These are phyloP conservation scores for Octonoba sinensis DNA, from an alignment of 2,888 invertebrate species.

Conservation along the genomic window DNA sequence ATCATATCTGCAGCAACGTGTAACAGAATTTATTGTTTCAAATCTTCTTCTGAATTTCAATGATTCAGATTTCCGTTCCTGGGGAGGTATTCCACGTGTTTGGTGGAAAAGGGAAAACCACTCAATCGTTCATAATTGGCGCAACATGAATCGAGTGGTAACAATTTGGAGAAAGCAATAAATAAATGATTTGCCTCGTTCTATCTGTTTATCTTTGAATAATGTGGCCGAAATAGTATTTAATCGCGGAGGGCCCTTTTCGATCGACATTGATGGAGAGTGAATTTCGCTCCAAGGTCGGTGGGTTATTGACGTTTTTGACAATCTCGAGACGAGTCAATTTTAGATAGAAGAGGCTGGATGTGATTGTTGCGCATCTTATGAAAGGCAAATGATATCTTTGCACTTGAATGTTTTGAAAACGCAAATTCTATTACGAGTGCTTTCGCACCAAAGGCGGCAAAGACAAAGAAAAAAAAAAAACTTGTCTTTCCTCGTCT, in stretches of 20 bases:
- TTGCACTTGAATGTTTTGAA: no score
- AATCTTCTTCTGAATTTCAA: constrained; percentile 44
- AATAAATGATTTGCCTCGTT: constrained; percentile 41
- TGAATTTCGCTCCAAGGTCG: constrained; percentile 26
- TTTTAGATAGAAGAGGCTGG: neutral
- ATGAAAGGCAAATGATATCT: neutral
- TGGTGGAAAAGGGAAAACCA: constrained; percentile 8
- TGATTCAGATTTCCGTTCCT: constrained; percentile 49
- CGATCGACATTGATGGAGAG: constrained; percentile 15
- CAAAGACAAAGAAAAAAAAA: no score
- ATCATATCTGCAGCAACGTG: constrained; percentile 44
- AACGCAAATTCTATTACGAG: no score
- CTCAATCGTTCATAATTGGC: constrained; percentile 57
- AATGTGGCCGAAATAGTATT: constrained; percentile 37
- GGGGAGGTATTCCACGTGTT: constrained; percentile 20
- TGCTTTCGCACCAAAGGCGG: no score
- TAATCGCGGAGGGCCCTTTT: constrained; percentile 28
- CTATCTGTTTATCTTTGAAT: constrained; percentile 38
- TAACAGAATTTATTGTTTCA: constrained; percentile 36
- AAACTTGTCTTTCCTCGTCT: no score
- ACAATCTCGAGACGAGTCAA: neutral
- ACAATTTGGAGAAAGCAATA: constrained; percentile 41
- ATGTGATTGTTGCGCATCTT: neutral
- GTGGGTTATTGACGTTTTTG: constrained; percentile 27
- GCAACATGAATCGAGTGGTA: constrained; percentile 47